A percentile compares a stretch with the other conserved stretches of the same genome.
phyloP scores from a whole-genome alignment of 1,140 invertebrate species.

The Nebria ingens region DNA sequence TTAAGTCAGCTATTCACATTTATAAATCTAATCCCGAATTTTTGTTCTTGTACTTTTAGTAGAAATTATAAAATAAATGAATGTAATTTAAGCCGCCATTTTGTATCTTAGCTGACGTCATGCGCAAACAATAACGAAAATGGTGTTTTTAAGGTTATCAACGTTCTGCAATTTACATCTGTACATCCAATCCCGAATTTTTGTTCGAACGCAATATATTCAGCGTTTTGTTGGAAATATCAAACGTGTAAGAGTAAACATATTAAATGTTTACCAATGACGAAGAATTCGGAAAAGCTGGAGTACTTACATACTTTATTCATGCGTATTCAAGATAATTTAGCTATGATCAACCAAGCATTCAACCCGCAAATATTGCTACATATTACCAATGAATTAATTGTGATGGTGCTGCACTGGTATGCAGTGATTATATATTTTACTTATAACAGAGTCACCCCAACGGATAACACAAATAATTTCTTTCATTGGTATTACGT shows the following conservation, averaged over 20 bases:
- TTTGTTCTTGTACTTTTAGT: too few relatives aligned
- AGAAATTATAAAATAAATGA: too few relatives aligned
- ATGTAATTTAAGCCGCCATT: too few relatives aligned
- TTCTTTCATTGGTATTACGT: slow-evolving; percentile 25
- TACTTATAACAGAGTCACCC: slow-evolving; percentile 18
- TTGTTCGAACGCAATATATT: neutral
- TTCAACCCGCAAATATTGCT: slow-evolving; percentile 27
- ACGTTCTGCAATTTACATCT: neutral
- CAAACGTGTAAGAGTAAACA: neutral
- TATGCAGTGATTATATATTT: slow-evolving; percentile 28
- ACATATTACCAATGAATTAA: slow-evolving; percentile 24
- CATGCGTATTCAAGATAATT: slow-evolving; percentile 12
- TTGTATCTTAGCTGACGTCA: too few relatives aligned
- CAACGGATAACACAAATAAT: slow-evolving; percentile 22
- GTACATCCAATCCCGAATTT: neutral
- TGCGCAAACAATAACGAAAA: too few relatives aligned
- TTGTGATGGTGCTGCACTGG: slow-evolving; percentile 27
- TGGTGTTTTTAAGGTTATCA: too few relatives aligned
- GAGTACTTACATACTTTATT: slow-evolving; percentile 26
- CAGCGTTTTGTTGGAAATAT: neutral
- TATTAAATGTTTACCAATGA: neutral
- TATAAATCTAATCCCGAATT: too few relatives aligned
- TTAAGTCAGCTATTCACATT: too few relatives aligned
- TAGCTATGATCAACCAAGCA: slow-evolving; percentile 19
- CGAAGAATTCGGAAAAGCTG: slow-evolving; percentile 19